Evolutionary conservation across 37 sponge, comb jelly and placozoan genomes (phyloP).

Genomic region (Aplysina aerophoba): DNA sequence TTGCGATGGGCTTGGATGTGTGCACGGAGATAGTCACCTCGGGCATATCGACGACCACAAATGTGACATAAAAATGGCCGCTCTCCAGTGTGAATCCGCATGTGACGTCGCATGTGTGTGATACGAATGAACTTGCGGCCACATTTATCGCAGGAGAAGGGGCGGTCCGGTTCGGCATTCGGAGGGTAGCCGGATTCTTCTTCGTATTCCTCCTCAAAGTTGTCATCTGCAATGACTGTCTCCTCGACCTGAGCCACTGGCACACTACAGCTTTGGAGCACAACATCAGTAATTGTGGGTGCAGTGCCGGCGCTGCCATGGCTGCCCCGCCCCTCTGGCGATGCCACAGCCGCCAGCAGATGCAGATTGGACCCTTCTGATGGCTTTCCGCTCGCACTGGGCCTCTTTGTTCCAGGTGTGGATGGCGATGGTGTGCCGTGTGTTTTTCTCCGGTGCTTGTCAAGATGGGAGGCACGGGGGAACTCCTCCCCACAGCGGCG

Average conservation of each 20-base stretch:
- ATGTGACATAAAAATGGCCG: constrained; percentile 80
- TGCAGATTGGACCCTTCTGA: constrained; percentile 57
- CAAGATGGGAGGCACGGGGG: constrained; percentile 70
- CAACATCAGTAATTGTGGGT: neutral
- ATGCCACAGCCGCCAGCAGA: constrained; percentile 74
- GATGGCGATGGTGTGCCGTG: constrained; percentile 59
- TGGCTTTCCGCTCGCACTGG: neutral
- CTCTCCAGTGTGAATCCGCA: constrained; percentile 81
- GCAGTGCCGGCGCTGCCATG: no score
- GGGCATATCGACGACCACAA: constrained; percentile 71
- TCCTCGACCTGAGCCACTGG: constrained; percentile 21
- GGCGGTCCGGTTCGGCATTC: constrained; percentile 50
- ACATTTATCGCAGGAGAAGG: constrained; percentile 65
- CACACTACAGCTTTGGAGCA: neutral
- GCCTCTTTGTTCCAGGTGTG: constrained; percentile 42
- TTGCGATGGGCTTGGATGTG: constrained; percentile 73
- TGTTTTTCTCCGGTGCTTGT: constrained; percentile 66
- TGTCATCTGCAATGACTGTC: constrained; percentile 5
- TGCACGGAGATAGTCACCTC: constrained; percentile 75
- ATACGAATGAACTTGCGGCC: constrained; percentile 66
- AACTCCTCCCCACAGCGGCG: constrained; percentile 81
- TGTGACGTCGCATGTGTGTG: constrained; percentile 71
- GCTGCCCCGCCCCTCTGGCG: constrained; percentile 50
- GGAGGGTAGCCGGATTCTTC: neutral
- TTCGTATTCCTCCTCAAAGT: neutral